Evolutionary conservation across 2,888 invertebrate species (phyloP), one percentile per base, ranked within the genome.

Genomic region (Alloscopus bannaensis): DNA sequence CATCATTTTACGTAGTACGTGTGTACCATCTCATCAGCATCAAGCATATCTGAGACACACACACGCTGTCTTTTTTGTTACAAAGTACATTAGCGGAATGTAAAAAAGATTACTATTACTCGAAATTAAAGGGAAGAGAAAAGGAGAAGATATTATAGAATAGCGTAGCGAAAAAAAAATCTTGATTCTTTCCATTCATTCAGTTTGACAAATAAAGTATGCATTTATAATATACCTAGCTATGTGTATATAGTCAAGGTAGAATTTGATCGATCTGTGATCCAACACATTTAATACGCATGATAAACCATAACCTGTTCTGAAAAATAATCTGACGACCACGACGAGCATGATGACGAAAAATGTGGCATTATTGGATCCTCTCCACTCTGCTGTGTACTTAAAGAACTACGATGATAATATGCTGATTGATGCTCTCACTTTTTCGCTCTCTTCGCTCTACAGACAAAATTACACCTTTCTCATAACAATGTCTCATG

Each of bases 381-480:
- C 36, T 8, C n/a, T n/a, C n/a, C n/a, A n/a, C n/a, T n/a, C 28
- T 50, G 24, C 18, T 62, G 64, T 64, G 24, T 60, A 36, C 26
- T 42, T 64, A 64, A 8, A 64, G 45, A 45, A 64, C 42, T 42
- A 42, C 18, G 65, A 65, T 65, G 50, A 65, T 65, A 65, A 65
- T 65, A 65, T 65, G 50, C 65, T 65, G 65, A 65, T 65, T 65
- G 65, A 65, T 65, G 50, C 65, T 47, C 55, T 55, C 40, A 36
- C 68, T 68, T 55, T 68, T 42, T 68, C 55, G 55, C n/a, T n/a
- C n/a, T n/a, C n/a, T n/a, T n/a, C n/a, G n/a, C n/a, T n/a, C n/a
- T n/a, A n/a, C 29, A 36, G 40, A 68, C 52, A 40, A 68, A 68
- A 68, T 68, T 68, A 55, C 68, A 68, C 68, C 55, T 68, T 68